Evolutionary conservation across 2,888 invertebrate genomes (phyloP), one percentile per base, ranked within the genome.

Genomic region (Drosophila histrio): DNA sequence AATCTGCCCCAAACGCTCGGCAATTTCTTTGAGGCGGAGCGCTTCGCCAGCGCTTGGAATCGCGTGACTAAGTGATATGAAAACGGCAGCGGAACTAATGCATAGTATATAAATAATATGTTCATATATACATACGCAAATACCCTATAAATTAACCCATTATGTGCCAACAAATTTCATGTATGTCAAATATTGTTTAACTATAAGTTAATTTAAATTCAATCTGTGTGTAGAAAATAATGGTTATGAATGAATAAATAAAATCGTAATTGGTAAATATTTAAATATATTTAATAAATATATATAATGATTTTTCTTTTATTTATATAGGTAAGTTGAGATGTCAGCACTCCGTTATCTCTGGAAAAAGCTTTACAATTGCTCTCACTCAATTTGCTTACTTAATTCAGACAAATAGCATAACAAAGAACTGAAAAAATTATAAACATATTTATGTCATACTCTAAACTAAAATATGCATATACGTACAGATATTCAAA

Each of bases 11-110:
- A 82, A 36, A 76, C 79, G 6, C 47, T 90, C 34, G 41, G 65
- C 34, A 84, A 90, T 57, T 90, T 90, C 58, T 87, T 87, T 63
- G 77, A 79, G 57, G 77, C 76, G 34, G 90, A 90, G 66, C 90
- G 90, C 34, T 67, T 83, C 64, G 72, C 75, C 41, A 90, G 88
- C 56, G 77, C 79, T 58, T 73, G 74, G 64, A 85, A 88, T 87
- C 88, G 83, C 64, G 77, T 82, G 84, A 87, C 86, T 60, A 79
- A 87, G 47, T 72, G 60, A 73, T 53, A 57, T 53, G 49, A 57
- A 57, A 44, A 28, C 13, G n/a, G 32, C 34, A 21, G 36, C 49
- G 58, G 49, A 58, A 58, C 41, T 58, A 22, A 36, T 13, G 15
- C 3, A 32, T 26, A 32, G 26, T 34, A 59, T 52, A 59, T 24